Evolutionary conservation across 1,140 invertebrate genomes (phyloP).

Genomic region (Archivesica marissinica): DNA sequence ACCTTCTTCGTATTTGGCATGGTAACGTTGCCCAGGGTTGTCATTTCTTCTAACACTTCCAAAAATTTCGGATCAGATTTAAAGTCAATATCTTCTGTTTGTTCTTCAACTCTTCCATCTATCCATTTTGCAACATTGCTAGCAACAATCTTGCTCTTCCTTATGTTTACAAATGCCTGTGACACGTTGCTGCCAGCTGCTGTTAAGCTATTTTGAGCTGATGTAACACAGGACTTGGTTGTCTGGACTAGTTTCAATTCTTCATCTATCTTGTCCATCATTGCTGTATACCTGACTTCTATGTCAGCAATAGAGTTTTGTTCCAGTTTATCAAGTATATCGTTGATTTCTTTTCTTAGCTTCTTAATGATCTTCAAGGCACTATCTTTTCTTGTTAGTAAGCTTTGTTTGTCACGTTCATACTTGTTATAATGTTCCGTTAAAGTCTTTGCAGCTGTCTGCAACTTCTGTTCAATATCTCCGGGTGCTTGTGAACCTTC

Average conservation of each 20-base stretch:
- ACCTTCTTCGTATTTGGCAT: background rate
- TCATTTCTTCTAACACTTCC: background rate
- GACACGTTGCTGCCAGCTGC: background rate
- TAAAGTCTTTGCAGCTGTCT: too few relatives aligned
- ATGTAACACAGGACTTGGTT: background rate
- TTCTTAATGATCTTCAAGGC: background rate
- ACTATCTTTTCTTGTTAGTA: background rate
- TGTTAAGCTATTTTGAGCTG: background rate
- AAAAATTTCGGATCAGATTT: background rate
- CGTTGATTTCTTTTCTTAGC: slow-evolving; percentile 15
- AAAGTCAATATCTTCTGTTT: background rate
- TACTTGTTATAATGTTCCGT: background rate
- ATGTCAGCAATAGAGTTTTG: background rate
- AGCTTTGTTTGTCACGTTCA: background rate
- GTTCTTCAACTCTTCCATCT: background rate
- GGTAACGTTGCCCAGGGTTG: background rate
- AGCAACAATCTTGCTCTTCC: background rate
- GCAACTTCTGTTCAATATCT: background rate
- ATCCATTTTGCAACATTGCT: background rate
- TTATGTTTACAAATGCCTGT: background rate
- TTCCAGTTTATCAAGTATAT: background rate
- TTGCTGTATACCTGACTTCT: background rate
- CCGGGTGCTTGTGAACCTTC: background rate
- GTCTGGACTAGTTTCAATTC: background rate
- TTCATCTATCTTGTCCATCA: background rate